Percentiles rank a stretch among this genome's conserved stretches.
These are phyloP conservation scores for Poecilia velifera DNA, from an alignment of 2,797 vertebrate species.

Conservation along the genomic window DNA sequence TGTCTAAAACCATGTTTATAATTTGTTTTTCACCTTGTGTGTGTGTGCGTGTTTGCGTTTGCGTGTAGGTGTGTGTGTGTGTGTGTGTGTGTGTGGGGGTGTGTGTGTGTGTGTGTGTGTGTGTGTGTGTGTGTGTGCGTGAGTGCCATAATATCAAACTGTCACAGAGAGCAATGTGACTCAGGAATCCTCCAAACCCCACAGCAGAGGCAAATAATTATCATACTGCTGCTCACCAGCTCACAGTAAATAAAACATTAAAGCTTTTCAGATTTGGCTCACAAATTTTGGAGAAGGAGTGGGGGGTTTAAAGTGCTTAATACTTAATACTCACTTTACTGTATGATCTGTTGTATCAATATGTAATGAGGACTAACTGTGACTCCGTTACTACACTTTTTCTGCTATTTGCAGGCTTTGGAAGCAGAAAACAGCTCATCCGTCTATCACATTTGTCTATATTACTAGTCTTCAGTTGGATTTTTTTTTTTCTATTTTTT, in stretches of 20 bases:
- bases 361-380: conserved; percentile 72
- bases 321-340: conserved; percentile 71
- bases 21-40: conserved; percentile 12
- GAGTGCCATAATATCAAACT: conserved; percentile 18
- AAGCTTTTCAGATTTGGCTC: conserved; percentile 63
- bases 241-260: conserved; percentile 72
- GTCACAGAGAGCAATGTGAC: conserved; percentile 50
- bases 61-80: not conserved
- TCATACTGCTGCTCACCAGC: conserved; percentile 56
- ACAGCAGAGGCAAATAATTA: conserved; percentile 46
- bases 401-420: conserved; percentile 1
- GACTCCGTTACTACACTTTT: conserved; percentile 41
- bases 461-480: not conserved
- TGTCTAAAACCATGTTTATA: conserved; percentile 27
- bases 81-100: not conserved
- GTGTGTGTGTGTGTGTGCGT: not conserved
- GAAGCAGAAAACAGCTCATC: not conserved
- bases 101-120: not conserved
- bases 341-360: conserved; percentile 66
- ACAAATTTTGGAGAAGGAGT: conserved; percentile 40
- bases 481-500: not conserved
- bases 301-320: conserved; percentile 66
- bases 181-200: conserved; percentile 36
- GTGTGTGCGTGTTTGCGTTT: not conserved
- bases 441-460: not conserved